Evolutionary conservation across 1,140 invertebrate genomes (phyloP), one percentile per base, ranked within the genome.

Genomic region (Drosophila ananassae): DNA sequence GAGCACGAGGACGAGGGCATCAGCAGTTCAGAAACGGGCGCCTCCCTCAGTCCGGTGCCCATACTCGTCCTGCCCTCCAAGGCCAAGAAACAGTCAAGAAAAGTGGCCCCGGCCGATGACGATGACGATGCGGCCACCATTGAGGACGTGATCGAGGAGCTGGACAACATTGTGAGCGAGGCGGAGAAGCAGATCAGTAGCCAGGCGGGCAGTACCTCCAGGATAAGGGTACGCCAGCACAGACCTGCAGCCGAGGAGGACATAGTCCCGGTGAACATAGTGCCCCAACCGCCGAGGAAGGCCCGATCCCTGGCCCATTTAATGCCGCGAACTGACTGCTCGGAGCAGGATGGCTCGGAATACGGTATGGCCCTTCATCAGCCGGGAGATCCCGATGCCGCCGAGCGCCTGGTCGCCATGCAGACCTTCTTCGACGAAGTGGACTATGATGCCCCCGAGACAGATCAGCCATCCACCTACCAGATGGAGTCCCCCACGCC

Each of bases 1-100:
- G 95, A 95, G 71, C 95, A 95, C 13, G 96, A 97, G 92, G 96
- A 97, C 78, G 96, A 97, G 93, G 96, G 96, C 2, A 97, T 97
- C 48, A 96, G 96, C 81, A 97, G 96, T 2, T 97, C 96, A 0
- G 96, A 96, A 84, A 92, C 91, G 7, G 91, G 91, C 2, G 93
- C 95, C 74, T 96, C 95, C 10, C 93, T 95, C 21, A 95, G 95
- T 66, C 95, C 95, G 13, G 95, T 92, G 30, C 91, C 91, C 48
- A 91, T 91, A 3, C 56, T 92, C 28, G 84, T 92, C 10, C 66
- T 92, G 28, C 91, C 91, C 41, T 66, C 82, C 32, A 85, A 85
- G 69, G 48, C 51, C 41, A 44, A 44, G 32, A 92, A 83, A 79
- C 93, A 68, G 39, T 46, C 57, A 5, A 63, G 69, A 17, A 61